Conservation (phyloP, 2,888 invertebrate genomes). For the Sesamia inferens region DNA sequence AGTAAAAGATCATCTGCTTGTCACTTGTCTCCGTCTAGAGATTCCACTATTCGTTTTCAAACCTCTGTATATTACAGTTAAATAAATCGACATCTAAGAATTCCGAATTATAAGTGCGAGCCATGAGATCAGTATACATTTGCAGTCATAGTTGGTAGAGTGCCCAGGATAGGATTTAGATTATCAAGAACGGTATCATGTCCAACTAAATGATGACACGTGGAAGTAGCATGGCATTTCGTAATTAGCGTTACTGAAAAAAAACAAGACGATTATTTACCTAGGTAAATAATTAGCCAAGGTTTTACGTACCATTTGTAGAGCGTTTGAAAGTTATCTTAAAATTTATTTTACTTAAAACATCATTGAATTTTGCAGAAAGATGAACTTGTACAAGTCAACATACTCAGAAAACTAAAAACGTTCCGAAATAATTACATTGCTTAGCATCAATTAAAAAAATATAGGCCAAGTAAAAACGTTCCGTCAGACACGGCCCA, state of each 20-base stretch:
- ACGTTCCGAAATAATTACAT: constrained; percentile 17
- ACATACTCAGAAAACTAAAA: background rate
- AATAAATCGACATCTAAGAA: no score
- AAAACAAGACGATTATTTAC: background rate
- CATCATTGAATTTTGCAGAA: background rate
- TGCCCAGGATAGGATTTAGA: background rate
- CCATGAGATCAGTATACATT: no score
- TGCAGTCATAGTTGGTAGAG: no score
- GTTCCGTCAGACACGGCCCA: constrained; percentile 30
- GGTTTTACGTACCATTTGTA: background rate
- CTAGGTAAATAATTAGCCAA: background rate
- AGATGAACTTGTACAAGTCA: background rate
- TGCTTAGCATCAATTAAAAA: constrained; percentile 28
- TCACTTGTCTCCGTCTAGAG: no score
- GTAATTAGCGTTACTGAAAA: background rate
- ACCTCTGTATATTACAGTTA: no score
- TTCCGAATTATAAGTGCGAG: no score
- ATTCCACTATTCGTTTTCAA: no score
- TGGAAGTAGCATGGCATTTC: background rate
- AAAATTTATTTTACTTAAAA: background rate
- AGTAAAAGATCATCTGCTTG: no score
- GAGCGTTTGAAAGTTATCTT: background rate
- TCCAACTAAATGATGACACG: background rate
- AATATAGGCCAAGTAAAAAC: constrained; percentile 40
- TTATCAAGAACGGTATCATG: background rate